Evolutionary conservation across 1,140 invertebrate genomes (phyloP).

Genomic region (Cryptotermes secundus): DNA sequence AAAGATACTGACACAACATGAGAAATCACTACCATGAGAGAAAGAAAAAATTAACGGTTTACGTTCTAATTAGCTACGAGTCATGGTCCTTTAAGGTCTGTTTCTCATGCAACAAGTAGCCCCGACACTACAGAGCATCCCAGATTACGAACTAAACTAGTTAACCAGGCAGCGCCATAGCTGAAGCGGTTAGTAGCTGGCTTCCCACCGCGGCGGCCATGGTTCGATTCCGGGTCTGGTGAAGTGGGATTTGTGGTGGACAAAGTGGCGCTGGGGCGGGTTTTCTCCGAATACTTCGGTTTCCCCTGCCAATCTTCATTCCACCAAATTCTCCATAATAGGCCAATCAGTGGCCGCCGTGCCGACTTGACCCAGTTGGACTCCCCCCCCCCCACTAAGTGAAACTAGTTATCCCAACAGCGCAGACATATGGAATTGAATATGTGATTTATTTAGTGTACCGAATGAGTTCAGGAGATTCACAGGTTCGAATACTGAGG

Average conservation of each 20-base stretch:
- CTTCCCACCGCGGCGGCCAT: too few species aligned
- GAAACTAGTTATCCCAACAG: too few species aligned
- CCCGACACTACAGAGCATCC: background rate
- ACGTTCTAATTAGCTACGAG: background rate
- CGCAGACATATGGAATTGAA: background rate
- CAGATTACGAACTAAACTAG: background rate
- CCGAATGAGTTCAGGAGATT: background rate
- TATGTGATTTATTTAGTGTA: background rate
- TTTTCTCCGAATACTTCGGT: too few species aligned
- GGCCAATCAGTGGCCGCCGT: too few species aligned
- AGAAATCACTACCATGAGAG: background rate
- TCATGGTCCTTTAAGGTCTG: slow-evolving; percentile 18
- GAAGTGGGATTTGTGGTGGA: too few species aligned
- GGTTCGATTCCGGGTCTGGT: too few species aligned
- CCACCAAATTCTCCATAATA: too few species aligned
- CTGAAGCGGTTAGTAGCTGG: too few species aligned
- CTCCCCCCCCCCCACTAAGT: too few species aligned
- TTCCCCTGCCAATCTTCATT: too few species aligned
- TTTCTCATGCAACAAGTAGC: background rate
- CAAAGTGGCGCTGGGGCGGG: too few species aligned
- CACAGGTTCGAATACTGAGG: background rate
- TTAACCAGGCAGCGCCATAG: background rate
- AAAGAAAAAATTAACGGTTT: background rate
- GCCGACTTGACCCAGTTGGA: too few species aligned
- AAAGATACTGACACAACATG: background rate